Percentiles rank a stretch among this genome's conserved stretches.
Conservation (phyloP, 2,797 vertebrate genomes). For the Oophaga sylvatica region DNA sequence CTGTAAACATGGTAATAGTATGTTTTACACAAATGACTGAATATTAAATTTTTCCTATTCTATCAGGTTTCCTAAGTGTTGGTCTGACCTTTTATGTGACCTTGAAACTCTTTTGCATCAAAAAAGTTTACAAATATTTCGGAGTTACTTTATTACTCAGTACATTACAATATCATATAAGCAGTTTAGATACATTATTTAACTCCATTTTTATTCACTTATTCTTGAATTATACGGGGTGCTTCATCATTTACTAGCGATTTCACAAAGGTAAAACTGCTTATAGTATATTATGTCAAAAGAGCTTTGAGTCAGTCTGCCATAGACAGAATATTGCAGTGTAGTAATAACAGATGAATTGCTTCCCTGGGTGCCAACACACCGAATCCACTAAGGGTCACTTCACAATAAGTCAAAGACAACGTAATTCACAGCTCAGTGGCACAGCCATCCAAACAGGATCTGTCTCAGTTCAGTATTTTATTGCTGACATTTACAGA, state of each 20-base stretch:
- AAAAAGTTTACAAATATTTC: too few species aligned
- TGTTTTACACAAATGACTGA: too few species aligned
- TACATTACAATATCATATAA: neutral
- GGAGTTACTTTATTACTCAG: neutral
- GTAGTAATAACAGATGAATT: constrained; percentile 44
- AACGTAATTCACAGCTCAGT: constrained; percentile 43
- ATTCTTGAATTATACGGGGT: neutral
- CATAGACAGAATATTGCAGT: constrained; percentile 7
- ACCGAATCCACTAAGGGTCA: constrained; percentile 50
- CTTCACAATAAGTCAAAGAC: constrained; percentile 54
- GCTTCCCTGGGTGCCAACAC: constrained; percentile 30
- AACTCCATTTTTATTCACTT: neutral
- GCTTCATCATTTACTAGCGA: constrained; percentile 10
- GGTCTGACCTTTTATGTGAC: too few species aligned
- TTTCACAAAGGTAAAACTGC: neutral
- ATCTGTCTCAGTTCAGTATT: constrained; percentile 38
- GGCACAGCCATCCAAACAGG: constrained; percentile 39
- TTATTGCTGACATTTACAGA: constrained; percentile 44
- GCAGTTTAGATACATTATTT: neutral
- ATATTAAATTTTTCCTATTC: too few species aligned
- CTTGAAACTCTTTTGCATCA: too few species aligned
- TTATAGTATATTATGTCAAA: constrained; percentile 70
- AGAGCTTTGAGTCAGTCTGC: constrained; percentile 57
- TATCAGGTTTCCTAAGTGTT: too few species aligned
- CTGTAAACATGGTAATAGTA: too few species aligned